Percentiles rank a stretch among this genome's conserved stretches.
phyloP scores from a whole-genome alignment of 2,113 vertebrate genomes.

The Perca schrenkii region DNA sequence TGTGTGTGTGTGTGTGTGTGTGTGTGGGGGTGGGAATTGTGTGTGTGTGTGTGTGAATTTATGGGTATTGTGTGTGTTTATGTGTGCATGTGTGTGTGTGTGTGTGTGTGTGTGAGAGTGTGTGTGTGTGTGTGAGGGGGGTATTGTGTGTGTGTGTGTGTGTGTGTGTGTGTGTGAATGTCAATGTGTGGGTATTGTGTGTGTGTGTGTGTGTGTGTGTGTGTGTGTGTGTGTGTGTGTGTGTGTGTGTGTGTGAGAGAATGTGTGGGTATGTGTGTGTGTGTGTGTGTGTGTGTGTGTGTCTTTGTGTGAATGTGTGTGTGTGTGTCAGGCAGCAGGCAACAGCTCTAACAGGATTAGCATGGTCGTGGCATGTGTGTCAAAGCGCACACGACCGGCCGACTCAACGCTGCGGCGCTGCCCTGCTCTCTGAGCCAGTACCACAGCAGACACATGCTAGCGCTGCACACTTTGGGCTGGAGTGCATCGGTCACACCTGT shows the following conservation, averaged over 20 bases:
- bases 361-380: constrained; percentile 48
- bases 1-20: constrained; percentile 11
- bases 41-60: constrained; percentile 1
- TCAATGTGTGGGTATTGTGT: neutral
- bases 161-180: constrained; percentile 12
- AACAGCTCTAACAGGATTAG: constrained; percentile 68
- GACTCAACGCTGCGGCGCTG: neutral
- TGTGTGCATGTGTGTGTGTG: constrained; percentile 4
- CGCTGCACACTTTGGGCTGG: neutral
- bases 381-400: constrained; percentile 42
- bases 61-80: constrained; percentile 11
- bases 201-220: neutral
- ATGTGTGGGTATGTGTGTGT: constrained; percentile 21
- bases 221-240: too few species aligned
- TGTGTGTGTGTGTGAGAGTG: constrained; percentile 6
- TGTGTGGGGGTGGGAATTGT: neutral
- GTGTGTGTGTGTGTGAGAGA: neutral
- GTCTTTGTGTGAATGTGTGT: neutral
- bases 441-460: neutral
- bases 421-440: neutral
- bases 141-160: neutral
- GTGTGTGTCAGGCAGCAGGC: constrained; percentile 27
- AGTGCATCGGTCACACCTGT: constrained; percentile 42
- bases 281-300: constrained; percentile 23
- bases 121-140: neutral